Evolutionary conservation across 1,140 invertebrate species (phyloP).

Genomic region (Neotoxoptera formosana): DNA sequence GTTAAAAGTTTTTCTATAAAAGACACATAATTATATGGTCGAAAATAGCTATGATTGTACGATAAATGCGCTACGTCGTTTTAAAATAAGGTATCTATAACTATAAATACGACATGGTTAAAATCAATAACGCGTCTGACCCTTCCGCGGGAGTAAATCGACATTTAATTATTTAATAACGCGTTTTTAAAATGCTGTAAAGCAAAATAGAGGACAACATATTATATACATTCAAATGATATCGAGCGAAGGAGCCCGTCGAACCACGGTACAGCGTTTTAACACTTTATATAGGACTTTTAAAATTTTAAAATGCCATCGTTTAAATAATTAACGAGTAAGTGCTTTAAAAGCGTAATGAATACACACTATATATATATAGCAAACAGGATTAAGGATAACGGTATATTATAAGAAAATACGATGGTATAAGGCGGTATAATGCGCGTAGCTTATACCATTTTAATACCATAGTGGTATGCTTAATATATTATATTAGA

Average conservation of each 20-base stretch:
- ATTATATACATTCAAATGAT: neutral
- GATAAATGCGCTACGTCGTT: neutral
- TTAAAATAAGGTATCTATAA: neutral
- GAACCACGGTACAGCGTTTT: neutral
- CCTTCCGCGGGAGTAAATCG: neutral
- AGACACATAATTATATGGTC: neutral
- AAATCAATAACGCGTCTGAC: neutral
- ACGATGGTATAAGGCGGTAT: neutral
- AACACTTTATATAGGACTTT: constrained; percentile 5
- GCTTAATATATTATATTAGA: neutral
- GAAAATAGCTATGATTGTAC: neutral
- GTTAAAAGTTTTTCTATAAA: neutral
- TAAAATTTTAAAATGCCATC: neutral
- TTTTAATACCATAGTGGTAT: neutral
- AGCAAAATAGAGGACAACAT: neutral
- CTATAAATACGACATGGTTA: neutral
- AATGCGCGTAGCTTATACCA: too few relatives aligned
- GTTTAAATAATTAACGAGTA: neutral
- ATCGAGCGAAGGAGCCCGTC: neutral
- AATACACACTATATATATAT: neutral
- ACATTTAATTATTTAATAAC: neutral
- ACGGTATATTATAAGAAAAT: neutral
- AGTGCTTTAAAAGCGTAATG: neutral
- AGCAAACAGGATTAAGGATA: neutral
- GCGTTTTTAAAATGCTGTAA: neutral